These are phyloP conservation scores for Prochilodus magdalenae DNA, from an alignment of 2,113 vertebrate species.

Conservation along the genomic window DNA sequence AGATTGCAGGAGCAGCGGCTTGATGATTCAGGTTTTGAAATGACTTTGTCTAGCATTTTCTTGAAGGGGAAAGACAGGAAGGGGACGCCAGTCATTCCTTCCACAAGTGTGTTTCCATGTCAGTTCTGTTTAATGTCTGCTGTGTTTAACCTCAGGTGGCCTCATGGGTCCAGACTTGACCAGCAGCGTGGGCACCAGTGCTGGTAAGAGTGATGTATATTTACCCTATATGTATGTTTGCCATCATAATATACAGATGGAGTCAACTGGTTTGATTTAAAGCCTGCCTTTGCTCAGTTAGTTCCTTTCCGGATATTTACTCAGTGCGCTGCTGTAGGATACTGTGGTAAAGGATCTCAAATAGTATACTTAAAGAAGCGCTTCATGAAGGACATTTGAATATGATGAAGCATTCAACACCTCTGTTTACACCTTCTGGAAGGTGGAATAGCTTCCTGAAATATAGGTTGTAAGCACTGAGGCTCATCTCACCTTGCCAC, in stretches of 20 bases:
- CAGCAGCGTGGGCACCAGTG: conserved; percentile 87
- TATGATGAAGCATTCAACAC: conserved; percentile 25
- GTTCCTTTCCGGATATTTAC: conserved; percentile 44
- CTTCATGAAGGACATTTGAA: conserved; percentile 24
- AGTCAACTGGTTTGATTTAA: conserved; percentile 23
- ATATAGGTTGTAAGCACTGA: not conserved
- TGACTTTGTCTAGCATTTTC: conserved; percentile 14
- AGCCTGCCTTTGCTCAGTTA: conserved; percentile 6
- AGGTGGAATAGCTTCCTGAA: not conserved
- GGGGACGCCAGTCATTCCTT: conserved; percentile 11
- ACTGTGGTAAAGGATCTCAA: conserved; percentile 13
- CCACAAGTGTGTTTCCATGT: conserved; percentile 27
- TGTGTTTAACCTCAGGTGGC: conserved; percentile 79
- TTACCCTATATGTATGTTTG: conserved; percentile 27
- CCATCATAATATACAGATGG: conserved; percentile 15
- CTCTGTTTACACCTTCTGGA: not conserved
- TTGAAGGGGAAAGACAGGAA: conserved; percentile 9
- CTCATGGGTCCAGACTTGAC: conserved; percentile 91
- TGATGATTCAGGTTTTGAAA: not conserved
- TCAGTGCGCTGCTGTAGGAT: conserved; percentile 27
- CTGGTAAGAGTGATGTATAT: conserved; percentile 79
- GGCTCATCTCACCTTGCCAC: not conserved
- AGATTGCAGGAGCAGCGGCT: not conserved
- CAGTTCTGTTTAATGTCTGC: conserved; percentile 48
- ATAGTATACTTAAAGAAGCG: conserved; percentile 34